These are phyloP conservation scores for Ditula angustiorana DNA, from an alignment of 2,888 invertebrate species.

Conservation along the genomic window DNA sequence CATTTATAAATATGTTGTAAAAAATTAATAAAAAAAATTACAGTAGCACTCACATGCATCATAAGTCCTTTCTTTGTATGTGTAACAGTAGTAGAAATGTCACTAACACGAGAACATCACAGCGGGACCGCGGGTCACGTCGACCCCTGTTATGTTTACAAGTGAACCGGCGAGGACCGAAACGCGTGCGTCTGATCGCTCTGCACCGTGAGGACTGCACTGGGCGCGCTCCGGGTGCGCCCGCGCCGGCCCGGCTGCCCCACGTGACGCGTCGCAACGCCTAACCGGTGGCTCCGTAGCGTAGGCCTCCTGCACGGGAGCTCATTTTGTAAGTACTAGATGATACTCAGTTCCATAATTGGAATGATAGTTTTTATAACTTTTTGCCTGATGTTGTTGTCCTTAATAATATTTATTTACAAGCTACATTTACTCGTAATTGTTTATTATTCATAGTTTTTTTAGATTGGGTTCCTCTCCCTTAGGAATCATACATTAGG, in stretches of 20 bases:
- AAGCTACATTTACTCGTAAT: too few relatives aligned
- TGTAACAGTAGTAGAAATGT: constrained; percentile 52
- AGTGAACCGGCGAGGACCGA: constrained; percentile 20
- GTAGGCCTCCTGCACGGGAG: constrained; percentile 31
- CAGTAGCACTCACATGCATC: constrained; percentile 78
- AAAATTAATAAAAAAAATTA: not conserved
- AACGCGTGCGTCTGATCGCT: constrained; percentile 58
- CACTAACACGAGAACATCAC: constrained; percentile 76
- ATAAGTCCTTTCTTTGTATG: constrained; percentile 61
- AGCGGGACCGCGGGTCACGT: constrained; percentile 57
- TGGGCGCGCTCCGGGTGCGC: constrained; percentile 40
- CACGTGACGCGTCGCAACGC: constrained; percentile 17
- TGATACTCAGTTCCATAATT: constrained; percentile 37
- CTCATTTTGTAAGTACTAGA: constrained; percentile 35
- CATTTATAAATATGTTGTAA: not conserved
- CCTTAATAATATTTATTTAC: constrained; percentile 25
- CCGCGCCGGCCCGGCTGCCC: constrained; percentile 45
- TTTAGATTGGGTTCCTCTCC: too few relatives aligned
- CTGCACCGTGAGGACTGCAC: constrained; percentile 63
- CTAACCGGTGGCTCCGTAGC: constrained; percentile 31
- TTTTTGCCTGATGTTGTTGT: constrained; percentile 23
- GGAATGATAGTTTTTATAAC: constrained; percentile 21
- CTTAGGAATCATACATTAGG: too few relatives aligned
- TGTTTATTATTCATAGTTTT: too few relatives aligned
- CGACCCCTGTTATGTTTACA: constrained; percentile 63